phyloP scores from a whole-genome alignment of 2,797 vertebrate genomes.

The Chaetophractus vellerosus region DNA sequence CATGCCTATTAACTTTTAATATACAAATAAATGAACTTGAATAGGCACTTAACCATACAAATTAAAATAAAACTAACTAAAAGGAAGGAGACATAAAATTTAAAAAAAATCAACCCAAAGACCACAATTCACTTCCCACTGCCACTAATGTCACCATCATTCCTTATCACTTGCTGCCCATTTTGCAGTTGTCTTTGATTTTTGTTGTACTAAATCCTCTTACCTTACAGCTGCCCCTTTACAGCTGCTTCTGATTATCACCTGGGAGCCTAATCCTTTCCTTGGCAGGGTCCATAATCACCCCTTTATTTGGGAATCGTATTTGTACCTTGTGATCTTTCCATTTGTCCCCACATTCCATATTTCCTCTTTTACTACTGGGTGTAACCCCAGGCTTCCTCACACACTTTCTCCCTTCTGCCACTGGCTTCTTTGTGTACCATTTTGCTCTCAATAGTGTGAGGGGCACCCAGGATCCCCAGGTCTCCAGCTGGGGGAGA shows the following conservation, averaged over 20 bases:
- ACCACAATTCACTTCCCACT: rapidly evolving
- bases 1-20: not conserved
- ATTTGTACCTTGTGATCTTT: conserved; percentile 70
- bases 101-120: rapidly evolving
- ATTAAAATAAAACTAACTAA: not conserved
- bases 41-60: not conserved
- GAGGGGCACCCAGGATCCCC: rapidly evolving
- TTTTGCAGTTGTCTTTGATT: not conserved
- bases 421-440: not conserved
- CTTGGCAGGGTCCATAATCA: conserved; percentile 79
- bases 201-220: conserved; percentile 12
- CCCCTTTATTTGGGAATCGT: conserved; percentile 74
- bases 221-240: conserved; percentile 50
- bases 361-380: not conserved
- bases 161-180: rapidly evolving
- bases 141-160: rapidly evolving
- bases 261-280: conserved; percentile 67
- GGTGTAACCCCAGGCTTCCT: not conserved
- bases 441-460: rapidly evolving
- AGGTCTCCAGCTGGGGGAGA: not conserved
- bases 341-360: conserved; percentile 3
- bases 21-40: not conserved
- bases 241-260: conserved; percentile 79
- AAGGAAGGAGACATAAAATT: not conserved
- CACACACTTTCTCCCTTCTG: rapidly evolving